Conservation (phyloP, 1,140 invertebrate species). For the Hylyphantes graminicola region DNA sequence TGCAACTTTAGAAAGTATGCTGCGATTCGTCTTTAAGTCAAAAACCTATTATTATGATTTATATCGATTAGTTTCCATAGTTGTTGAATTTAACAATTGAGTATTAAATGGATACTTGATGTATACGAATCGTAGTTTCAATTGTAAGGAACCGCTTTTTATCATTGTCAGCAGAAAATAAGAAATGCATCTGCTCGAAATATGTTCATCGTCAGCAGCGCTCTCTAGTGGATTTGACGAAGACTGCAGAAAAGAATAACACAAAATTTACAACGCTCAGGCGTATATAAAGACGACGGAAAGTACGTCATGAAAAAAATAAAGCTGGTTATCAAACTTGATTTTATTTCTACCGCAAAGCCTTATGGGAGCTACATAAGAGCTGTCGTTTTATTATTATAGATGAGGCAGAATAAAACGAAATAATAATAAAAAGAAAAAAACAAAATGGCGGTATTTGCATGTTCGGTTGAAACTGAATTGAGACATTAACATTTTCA, state of each 20-base stretch:
- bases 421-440: conserved; percentile 24
- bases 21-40: no score
- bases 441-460: conserved; percentile 24
- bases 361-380: conserved; percentile 5
- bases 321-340: conserved; percentile 51
- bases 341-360: conserved; percentile 54
- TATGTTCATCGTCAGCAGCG: conserved; percentile 28
- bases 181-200: conserved; percentile 46
- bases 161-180: conserved; percentile 35
- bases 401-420: conserved; percentile 25
- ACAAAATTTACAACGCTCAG: background rate
- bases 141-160: no score
- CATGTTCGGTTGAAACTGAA: conserved; percentile 52
- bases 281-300: conserved; percentile 11
- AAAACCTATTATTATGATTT: no score
- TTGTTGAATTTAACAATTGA: no score
- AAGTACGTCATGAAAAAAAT: conserved; percentile 7
- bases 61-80: no score
- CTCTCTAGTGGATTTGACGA: conserved; percentile 36
- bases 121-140: no score
- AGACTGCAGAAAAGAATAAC: background rate
- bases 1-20: no score
- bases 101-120: no score
- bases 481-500: conserved; percentile 51
- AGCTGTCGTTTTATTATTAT: conserved; percentile 52